These are phyloP conservation scores for Cryptotermes secundus DNA, from an alignment of 1,140 invertebrate genomes.

Conservation along the genomic window DNA sequence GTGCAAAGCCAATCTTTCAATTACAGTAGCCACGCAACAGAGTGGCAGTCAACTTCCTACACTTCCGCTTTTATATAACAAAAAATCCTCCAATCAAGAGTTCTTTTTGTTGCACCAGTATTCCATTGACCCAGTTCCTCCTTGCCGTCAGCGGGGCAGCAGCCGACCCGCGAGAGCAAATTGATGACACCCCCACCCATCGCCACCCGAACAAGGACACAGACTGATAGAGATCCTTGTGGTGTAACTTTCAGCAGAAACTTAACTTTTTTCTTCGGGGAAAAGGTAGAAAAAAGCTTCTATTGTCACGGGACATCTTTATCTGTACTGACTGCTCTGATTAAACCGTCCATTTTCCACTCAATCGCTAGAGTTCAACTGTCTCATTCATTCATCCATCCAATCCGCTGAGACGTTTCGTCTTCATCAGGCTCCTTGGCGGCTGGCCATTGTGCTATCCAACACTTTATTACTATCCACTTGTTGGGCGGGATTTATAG, in stretches of 20 bases:
- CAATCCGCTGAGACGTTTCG: neutral
- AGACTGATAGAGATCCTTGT: neutral
- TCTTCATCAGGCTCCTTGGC: neutral
- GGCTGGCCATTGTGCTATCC: neutral
- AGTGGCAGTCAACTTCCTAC: neutral
- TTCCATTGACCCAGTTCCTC: neutral
- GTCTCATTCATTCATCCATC: neutral
- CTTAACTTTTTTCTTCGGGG: neutral
- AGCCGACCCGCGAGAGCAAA: neutral
- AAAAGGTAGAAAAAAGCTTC: neutral
- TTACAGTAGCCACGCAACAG: neutral
- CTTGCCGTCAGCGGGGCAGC: neutral
- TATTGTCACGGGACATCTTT: conserved; percentile 18
- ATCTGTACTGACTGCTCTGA: neutral
- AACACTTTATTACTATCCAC: neutral
- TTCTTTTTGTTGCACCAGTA: neutral
- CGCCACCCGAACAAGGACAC: neutral
- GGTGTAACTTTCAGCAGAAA: conserved; percentile 5
- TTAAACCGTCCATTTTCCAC: conserved; percentile 12
- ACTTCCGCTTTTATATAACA: neutral
- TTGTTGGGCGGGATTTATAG: neutral
- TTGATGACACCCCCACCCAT: neutral
- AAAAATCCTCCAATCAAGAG: neutral
- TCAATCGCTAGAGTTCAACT: neutral
- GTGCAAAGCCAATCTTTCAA: neutral